Evolutionary conservation across 2,113 vertebrate genomes (phyloP).

Genomic region (Phoenicopterus ruber): DNA sequence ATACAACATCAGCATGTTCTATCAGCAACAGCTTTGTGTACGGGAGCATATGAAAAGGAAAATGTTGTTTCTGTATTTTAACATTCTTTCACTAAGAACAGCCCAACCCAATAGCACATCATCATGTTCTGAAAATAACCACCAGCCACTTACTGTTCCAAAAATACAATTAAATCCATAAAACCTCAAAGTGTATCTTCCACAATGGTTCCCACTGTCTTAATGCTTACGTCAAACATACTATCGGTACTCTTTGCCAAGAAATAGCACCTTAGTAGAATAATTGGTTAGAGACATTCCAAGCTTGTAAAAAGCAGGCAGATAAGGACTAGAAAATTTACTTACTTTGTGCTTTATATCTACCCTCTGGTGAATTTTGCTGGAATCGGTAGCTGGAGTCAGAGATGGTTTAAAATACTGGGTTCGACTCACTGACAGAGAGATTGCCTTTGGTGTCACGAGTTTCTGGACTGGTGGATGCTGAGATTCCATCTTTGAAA

Average conservation of each 20-base stretch:
- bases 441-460: conserved; percentile 79
- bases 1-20: not conserved
- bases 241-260: not conserved
- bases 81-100: not conserved
- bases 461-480: conserved; percentile 90
- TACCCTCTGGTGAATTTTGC: conserved; percentile 74
- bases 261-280: not conserved
- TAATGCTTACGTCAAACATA: not conserved
- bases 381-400: conserved; percentile 76
- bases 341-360: conserved; percentile 74
- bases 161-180: not conserved
- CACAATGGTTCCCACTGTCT: not conserved
- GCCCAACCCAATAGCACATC: not conserved
- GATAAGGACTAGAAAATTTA: not conserved
- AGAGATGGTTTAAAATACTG: conserved; percentile 91
- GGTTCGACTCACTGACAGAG: conserved; percentile 76
- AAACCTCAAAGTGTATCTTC: not conserved
- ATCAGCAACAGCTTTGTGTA: not conserved
- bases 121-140: not conserved
- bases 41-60: not conserved
- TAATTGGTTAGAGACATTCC: not conserved
- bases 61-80: not conserved
- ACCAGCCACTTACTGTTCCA: not conserved
- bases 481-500: conserved; percentile 80
- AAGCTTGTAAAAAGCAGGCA: not conserved